Percentiles rank a stretch among this genome's conserved stretches.
phyloP scores from a whole-genome alignment of 1,140 invertebrate species.

The Aphelenchoides avenae region DNA sequence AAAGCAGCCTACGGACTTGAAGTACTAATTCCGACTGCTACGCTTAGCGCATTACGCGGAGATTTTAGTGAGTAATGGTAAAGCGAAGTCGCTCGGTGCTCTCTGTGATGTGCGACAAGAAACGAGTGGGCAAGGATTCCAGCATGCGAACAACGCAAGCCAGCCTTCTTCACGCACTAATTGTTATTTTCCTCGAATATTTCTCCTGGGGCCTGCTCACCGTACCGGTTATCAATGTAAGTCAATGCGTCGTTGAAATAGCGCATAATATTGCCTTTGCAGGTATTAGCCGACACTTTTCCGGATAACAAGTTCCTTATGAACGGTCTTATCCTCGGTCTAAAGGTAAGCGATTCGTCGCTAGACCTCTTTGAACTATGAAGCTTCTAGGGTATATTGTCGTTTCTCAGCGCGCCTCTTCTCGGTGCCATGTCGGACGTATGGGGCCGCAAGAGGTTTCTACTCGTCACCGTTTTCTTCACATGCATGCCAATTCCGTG shows the following conservation, averaged over 20 bases:
- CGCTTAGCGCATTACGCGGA: no score
- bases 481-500: conserved; percentile 97
- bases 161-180: conserved; percentile 93
- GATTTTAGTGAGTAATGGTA: no score
- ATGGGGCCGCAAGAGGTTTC: conserved; percentile 95
- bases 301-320: conserved; percentile 97
- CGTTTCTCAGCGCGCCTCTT: conserved; percentile 90
- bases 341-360: conserved; percentile 68
- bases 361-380: no score
- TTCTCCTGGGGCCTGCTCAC: conserved; percentile 98
- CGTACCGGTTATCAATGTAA: conserved; percentile 91
- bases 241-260: conserved; percentile 55
- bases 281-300: conserved; percentile 91
- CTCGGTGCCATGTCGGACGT: conserved; percentile 95
- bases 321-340: conserved; percentile 98
- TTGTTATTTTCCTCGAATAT: conserved; percentile 98
- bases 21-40: no score
- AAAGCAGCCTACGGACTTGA: no score
- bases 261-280: conserved; percentile 43
- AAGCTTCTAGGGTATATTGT: conserved; percentile 77
- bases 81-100: no score
- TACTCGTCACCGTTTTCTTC: conserved; percentile 96
- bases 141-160: no score
- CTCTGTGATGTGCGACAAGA: no score
- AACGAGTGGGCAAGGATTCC: no score